Percentiles rank a stretch among this genome's conserved stretches.
These are phyloP conservation scores for Trichonephila clavata DNA, from an alignment of 1,140 invertebrate species.

Conservation along the genomic window DNA sequence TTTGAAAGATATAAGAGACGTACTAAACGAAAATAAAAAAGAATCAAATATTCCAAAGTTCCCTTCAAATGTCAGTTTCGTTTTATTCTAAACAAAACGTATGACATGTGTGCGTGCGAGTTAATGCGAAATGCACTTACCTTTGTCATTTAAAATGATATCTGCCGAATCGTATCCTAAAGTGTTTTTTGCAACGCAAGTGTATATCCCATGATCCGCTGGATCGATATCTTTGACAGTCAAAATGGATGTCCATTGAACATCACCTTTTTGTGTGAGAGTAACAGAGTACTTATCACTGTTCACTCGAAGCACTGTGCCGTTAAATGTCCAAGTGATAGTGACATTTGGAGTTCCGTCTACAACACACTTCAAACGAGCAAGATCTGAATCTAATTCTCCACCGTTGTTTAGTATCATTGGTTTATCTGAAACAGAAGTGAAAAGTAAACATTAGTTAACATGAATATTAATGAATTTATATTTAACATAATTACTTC, in stretches of 20 bases:
- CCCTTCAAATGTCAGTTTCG: no score
- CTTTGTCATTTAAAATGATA: conserved; percentile 59
- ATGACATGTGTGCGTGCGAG: no score
- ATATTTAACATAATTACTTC: no score
- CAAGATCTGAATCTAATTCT: conserved; percentile 15
- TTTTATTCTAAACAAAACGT: no score
- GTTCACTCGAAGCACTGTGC: conserved; percentile 1
- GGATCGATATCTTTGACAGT: conserved; percentile 33
- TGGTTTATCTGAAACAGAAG: conserved; percentile 59
- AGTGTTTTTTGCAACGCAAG: conserved; percentile 62
- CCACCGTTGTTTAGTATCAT: conserved; percentile 49
- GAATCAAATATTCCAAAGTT: no score
- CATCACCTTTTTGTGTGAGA: conserved; percentile 19
- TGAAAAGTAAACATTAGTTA: background rate
- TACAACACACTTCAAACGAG: conserved; percentile 42
- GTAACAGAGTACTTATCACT: conserved; percentile 58
- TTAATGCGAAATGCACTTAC: background rate
- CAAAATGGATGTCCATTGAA: conserved; percentile 59
- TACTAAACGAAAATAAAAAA: no score
- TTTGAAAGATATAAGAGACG: no score
- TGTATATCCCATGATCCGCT: conserved; percentile 64
- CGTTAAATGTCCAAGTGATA: conserved; percentile 62
- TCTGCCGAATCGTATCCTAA: conserved; percentile 65
- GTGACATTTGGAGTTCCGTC: conserved; percentile 67
- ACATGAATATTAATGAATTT: no score